Base-by-base conservation (phyloP, 1,140 invertebrate genomes). In the Pogonomyrmex californicus region DNA sequence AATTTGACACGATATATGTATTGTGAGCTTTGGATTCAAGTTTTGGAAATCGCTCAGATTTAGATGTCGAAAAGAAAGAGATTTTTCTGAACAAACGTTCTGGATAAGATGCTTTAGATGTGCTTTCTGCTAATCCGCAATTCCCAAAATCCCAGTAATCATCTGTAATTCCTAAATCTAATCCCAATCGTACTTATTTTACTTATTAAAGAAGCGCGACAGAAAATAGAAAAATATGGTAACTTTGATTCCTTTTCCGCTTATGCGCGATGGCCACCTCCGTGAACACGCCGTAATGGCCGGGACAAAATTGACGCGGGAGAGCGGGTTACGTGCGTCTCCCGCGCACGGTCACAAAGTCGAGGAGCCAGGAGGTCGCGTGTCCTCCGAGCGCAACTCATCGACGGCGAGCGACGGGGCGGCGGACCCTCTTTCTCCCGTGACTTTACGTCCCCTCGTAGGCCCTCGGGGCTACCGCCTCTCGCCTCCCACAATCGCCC, bases 351-450 rank as follows among this genome's bases (percentile, higher is more conserved):
- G 86, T 73, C 68, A 86, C 17, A 71, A 86, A 78, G 81, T 86
- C 71, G 87, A 62, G 58, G 49, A 65, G 75, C 60, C 70, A 81
- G 66, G 60, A 88, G 68, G 90, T 89, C 87, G 65, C 82, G 81
- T 76, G 66, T 83, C 87, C 47, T 78, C 58, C 76, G 49, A 33
- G 14, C 60, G 54, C 23, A 23, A 62, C 38, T 41, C 49, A 65
- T 12, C 23, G 63, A 63, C 60, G 23, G 14, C 58, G 62, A 30
- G 44, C 77, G 79, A 66, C 75, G 38, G 62, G 47, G 56, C 75
- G 36, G 7, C 47, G 60, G 36, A 71, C 76, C 47, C 76, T 38
- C 78, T 68, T 33, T 88, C 78, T 51, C 60, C 65, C 65, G 4
- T 47, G 60, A 70, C 60, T 73, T 65, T 47, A 58, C 63, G 63